Conservation (phyloP, 2,888 invertebrate genomes). For the Alviniconcha strummeri region DNA sequence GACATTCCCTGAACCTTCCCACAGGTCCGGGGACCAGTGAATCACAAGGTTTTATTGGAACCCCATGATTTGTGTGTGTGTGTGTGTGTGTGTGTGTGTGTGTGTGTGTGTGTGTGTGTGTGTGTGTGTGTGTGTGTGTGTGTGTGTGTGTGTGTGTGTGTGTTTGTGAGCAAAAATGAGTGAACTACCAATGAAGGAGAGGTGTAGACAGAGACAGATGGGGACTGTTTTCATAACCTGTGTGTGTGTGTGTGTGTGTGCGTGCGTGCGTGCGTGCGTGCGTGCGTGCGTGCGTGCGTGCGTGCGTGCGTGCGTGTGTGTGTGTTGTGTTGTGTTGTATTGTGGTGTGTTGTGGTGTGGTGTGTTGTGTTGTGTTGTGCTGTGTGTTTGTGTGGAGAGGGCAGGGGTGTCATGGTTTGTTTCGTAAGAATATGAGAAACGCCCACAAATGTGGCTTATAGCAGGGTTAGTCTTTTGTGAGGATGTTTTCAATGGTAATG, state of each 20-base stretch:
- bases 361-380: not conserved
- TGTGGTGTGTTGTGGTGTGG: too few relatives aligned
- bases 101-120: constrained; percentile 16
- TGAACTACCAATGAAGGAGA: too few relatives aligned
- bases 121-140: not conserved
- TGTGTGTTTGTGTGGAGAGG: not conserved
- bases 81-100: constrained; percentile 14
- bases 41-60: not conserved
- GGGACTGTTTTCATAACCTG: not conserved
- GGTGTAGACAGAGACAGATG: too few relatives aligned
- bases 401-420: too few relatives aligned
- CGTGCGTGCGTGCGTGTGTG: not conserved
- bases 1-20: too few relatives aligned
- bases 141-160: not conserved
- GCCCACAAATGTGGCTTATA: too few relatives aligned
- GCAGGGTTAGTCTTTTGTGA: too few relatives aligned
- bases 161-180: too few relatives aligned
- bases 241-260: not conserved
- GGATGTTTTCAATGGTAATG: too few relatives aligned
- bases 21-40: not conserved
- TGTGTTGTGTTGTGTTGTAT: not conserved
- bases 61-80: not conserved
- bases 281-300: not conserved
- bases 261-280: not conserved
- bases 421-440: too few relatives aligned